Base-by-base conservation (phyloP, 2,113 vertebrate genomes). In the Aldabrachelys gigantea region DNA sequence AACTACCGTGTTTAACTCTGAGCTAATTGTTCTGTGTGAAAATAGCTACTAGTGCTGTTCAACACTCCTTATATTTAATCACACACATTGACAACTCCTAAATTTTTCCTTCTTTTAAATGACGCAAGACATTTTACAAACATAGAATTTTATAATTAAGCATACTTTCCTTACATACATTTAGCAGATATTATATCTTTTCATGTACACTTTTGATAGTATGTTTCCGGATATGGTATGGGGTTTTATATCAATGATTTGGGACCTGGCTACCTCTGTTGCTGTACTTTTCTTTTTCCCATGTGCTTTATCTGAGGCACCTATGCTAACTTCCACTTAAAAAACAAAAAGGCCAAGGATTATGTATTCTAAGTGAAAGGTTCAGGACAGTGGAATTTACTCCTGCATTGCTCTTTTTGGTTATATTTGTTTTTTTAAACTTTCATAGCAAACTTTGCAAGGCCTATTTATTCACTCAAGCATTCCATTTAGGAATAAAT, bases 401-500 rank as follows among this genome's bases (percentile, higher is more conserved):
- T 19, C 5, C 90, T 80, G 27, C 27, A 49, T 5, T 49, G 1
- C 1, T 59, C 91, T 80, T 69, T 2, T 3, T 9, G 44, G 1
- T 3, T 29, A 5, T 41, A 75, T 38, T 76, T 44, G 22, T 24
- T 76, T 76, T 24, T 47, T 76, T 10, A 38, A 76, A 25, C 5
- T 19, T 91, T 38, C 13, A 3, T 50, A 56, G 80, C 50, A 50
- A 50, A 50, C 2, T n/a, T 3, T 35, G 1, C 29, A 59, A 86
- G 0, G 3, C 4, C 0, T 10, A 53, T 1, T 53, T 59, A 59
- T 44, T 83, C 19, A 87, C 85, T 78, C 0, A 0, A 5, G 78
- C 50, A 50, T 41, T 69, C 35, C 2, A 27, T 44, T 79, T 27
- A 12, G 49, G 52, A 80, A 41, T 5, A 50, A 1, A 47, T 87